Conservation (phyloP, 2,888 invertebrate genomes). For the Cenopis cana region DNA sequence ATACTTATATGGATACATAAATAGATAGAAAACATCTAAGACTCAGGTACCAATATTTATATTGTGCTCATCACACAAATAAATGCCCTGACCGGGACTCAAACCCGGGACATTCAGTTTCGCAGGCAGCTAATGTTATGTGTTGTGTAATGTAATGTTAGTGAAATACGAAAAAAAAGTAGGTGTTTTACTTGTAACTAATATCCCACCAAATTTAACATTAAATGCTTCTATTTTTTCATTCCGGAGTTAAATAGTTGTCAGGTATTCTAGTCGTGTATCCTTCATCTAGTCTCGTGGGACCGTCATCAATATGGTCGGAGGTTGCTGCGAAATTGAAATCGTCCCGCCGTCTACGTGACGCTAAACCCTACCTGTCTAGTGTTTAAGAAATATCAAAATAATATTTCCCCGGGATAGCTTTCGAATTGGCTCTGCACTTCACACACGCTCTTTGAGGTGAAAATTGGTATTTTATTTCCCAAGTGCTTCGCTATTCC, state of each 20-base stretch:
- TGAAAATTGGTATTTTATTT: conserved; percentile 66
- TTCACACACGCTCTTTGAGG: conserved; percentile 63
- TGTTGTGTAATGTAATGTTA: no score
- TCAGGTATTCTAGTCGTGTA: conserved; percentile 54
- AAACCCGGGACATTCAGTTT: no score
- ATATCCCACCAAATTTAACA: background rate
- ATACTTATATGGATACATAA: no score
- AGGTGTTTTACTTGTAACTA: no score
- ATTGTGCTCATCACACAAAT: no score
- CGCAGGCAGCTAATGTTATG: no score
- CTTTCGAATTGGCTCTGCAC: conserved; percentile 62
- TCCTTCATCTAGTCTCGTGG: conserved; percentile 57
- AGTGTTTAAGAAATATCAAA: conserved; percentile 64
- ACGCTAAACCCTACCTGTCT: conserved; percentile 73
- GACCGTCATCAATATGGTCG: conserved; percentile 61
- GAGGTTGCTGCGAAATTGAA: conserved; percentile 72
- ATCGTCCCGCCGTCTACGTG: conserved; percentile 73
- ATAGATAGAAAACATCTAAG: no score
- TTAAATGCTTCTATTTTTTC: conserved; percentile 2
- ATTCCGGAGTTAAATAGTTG: conserved; percentile 30
- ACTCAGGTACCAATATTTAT: no score
- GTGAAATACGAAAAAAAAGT: no score
- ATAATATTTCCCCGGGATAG: conserved; percentile 70
- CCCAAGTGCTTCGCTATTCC: conserved; percentile 36
- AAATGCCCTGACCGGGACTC: no score